Evolutionary conservation across 2,113 vertebrate species (phyloP).

Genomic region (Polypterus senegalus): DNA sequence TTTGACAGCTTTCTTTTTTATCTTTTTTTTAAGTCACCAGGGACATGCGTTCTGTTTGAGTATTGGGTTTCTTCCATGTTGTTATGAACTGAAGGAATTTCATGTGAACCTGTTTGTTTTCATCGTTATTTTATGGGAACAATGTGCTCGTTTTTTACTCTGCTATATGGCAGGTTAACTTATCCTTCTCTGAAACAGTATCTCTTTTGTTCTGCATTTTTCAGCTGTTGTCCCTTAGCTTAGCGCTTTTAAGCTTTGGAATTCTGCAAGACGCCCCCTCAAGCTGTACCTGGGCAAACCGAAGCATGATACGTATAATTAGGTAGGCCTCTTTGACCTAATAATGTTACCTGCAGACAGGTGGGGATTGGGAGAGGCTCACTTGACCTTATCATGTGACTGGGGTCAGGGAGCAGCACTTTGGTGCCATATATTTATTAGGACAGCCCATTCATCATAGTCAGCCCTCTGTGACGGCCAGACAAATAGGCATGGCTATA

Average conservation of each 20-base stretch:
- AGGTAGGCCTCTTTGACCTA: slow-evolving; percentile 43
- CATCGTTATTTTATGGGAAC: slow-evolving; percentile 40
- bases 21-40: too few species aligned
- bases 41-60: neutral
- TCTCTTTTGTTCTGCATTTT: slow-evolving; percentile 47
- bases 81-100: slow-evolving; percentile 21
- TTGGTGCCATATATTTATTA: slow-evolving; percentile 46
- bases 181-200: slow-evolving; percentile 51
- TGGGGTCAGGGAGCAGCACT: slow-evolving; percentile 49
- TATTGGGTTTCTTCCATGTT: slow-evolving; percentile 4
- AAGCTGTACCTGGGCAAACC: slow-evolving; percentile 41
- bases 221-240: slow-evolving; percentile 42
- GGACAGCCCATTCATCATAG: slow-evolving; percentile 53
- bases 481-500: slow-evolving; percentile 30
- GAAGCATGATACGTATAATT: slow-evolving; percentile 51
- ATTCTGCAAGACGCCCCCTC: slow-evolving; percentile 38
- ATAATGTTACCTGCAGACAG: slow-evolving; percentile 58
- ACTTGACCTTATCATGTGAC: slow-evolving; percentile 59
- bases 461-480: slow-evolving; percentile 2
- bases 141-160: slow-evolving; percentile 30
- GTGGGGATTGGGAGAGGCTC: slow-evolving; percentile 52
- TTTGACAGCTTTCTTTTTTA: too few species aligned
- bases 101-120: slow-evolving; percentile 44
- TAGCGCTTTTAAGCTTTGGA: slow-evolving; percentile 40
- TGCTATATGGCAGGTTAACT: slow-evolving; percentile 37